Conservation (phyloP, 2,888 invertebrate species). For the Heteromurus nitidus region DNA sequence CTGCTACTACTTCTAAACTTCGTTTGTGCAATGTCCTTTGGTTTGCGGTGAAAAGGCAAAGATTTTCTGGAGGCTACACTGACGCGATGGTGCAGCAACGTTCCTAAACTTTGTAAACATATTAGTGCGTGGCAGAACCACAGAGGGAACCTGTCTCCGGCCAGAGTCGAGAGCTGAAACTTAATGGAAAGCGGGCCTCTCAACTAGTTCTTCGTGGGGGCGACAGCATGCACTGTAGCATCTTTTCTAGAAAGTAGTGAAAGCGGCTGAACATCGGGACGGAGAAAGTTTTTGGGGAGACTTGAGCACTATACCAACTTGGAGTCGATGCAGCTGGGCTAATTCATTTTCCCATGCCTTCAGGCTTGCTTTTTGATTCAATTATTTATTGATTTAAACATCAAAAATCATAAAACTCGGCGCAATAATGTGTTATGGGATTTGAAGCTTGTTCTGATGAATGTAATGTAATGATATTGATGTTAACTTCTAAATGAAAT, state of each 20-base stretch:
- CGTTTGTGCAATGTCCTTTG: no score
- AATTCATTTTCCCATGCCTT: no score
- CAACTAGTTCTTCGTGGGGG: background rate
- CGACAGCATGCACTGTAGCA: constrained; percentile 8
- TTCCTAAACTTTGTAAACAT: constrained; percentile 9
- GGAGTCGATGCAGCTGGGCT: no score
- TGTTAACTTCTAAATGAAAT: no score
- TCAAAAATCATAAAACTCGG: no score
- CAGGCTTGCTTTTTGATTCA: no score
- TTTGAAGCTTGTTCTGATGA: no score
- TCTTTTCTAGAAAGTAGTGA: no score
- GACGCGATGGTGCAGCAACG: constrained; percentile 20
- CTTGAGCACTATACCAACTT: no score
- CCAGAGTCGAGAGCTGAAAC: background rate
- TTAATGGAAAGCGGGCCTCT: background rate
- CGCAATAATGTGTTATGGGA: no score
- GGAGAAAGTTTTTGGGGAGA: background rate
- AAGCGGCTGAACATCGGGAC: background rate
- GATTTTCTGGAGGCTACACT: constrained; percentile 5
- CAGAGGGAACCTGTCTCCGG: constrained; percentile 30
- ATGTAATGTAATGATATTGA: background rate
- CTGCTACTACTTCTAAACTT: background rate
- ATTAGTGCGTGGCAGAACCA: constrained; percentile 13
- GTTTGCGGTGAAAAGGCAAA: constrained; percentile 16
- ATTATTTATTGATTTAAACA: no score